Evolutionary conservation across 2,113 vertebrate species (phyloP), one percentile per base, ranked within the genome.

Genomic region (Thryonomys swinderianus): DNA sequence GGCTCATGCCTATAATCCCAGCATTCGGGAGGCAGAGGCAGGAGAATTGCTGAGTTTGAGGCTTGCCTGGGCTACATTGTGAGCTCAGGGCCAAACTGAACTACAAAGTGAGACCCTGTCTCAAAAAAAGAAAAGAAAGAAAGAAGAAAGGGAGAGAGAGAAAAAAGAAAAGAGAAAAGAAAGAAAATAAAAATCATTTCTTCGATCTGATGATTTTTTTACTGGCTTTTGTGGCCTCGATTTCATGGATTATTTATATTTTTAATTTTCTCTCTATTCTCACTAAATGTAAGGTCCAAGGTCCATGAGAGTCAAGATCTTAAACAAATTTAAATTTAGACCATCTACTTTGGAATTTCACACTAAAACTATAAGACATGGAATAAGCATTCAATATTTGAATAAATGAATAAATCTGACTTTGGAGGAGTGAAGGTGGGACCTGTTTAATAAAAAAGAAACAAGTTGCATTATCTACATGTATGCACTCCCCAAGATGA

Each of bases 381-480:
- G 1, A 17, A 7, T 67, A 11, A 74, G 37, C 45, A 79, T 7
- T 88, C 53, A 88, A 45, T 61, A 55, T 90, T 92, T 73, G 42
- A 91, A 42, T 87, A 76, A 67, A 69, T 84, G 45, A 88, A 66
- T 86, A 27, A 82, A 64, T 61, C 5, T 71, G 55, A 91, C 83
- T 62, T 62, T 62, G 10, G 17, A 11, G 45, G 53, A 82, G 55
- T 82, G 8, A 1, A 7, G 27, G 27, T 42, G 74, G 48, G 8
- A 48, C 7, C 7, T 25, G 7, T 32, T 76, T 14, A 30, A 42
- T 11, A 76, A 74, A 30, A 76, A 9, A 40, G 45, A 74, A 45
- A 6, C 27, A 18, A 48, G 25, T 32, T 76, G 25, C 14, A 48
- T 48, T 48, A 32, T 48, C 25, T 48, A 48, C 42, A 30, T 48